These are phyloP conservation scores for Sitta europaea DNA, from an alignment of 2,113 vertebrate genomes.

Conservation along the genomic window DNA sequence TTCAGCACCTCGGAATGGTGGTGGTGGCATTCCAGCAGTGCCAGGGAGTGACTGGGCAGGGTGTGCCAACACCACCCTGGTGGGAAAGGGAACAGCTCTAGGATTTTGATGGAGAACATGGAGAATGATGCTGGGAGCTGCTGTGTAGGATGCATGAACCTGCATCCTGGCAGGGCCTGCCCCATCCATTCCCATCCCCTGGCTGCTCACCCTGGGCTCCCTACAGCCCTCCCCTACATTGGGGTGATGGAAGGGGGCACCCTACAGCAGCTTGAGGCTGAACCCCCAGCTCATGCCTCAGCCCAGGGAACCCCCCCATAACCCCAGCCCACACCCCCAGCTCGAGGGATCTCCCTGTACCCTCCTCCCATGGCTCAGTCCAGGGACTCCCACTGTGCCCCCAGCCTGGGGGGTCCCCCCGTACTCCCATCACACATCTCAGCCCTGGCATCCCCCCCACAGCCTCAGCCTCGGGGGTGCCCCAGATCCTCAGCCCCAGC, in stretches of 20 bases:
- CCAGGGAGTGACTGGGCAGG: rapidly evolving
- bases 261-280: not conserved
- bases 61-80: rapidly evolving
- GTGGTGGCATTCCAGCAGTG: not conserved
- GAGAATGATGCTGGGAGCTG: not conserved
- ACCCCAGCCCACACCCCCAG: not conserved
- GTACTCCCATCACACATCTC: not conserved
- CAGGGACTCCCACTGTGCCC: not conserved
- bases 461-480: not conserved
- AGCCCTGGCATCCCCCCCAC: not conserved
- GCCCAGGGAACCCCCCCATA: not conserved
- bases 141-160: rapidly evolving
- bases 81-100: no score
- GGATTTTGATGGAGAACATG: rapidly evolving
- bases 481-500: not conserved
- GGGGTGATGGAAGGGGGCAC: not conserved
- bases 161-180: not conserved
- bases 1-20: rapidly evolving
- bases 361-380: not conserved
- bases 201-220: not conserved
- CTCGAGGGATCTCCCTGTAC: not conserved
- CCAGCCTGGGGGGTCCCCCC: not conserved
- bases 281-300: not conserved
- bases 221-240: rapidly evolving
- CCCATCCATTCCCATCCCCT: not conserved